These are phyloP conservation scores for Arvicanthis niloticus DNA, from an alignment of 2,113 vertebrate genomes.

Conservation along the genomic window DNA sequence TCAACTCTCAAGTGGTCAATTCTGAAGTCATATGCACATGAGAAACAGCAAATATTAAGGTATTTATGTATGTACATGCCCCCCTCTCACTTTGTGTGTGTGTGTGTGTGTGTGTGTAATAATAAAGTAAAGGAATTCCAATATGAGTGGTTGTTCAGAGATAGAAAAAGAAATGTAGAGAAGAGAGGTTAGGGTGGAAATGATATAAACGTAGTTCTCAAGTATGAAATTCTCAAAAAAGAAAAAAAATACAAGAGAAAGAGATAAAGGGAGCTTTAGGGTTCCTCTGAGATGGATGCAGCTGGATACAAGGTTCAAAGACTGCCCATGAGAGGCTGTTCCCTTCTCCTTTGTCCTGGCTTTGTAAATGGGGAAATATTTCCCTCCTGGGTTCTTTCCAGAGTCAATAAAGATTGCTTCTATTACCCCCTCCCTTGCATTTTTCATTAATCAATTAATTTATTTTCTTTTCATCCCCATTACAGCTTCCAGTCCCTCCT, in stretches of 20 bases:
- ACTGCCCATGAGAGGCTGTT: not conserved
- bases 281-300: not conserved
- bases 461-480: too few relatives aligned
- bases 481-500: too few relatives aligned
- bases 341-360: not conserved
- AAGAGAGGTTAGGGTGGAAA: too few relatives aligned
- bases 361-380: not conserved
- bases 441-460: not conserved
- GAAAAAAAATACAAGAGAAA: not conserved
- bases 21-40: not conserved
- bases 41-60: not conserved
- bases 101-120: not conserved
- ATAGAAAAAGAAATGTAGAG: not conserved
- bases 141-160: not conserved
- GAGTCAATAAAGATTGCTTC: slow-evolving; percentile 36
- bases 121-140: not conserved
- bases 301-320: not conserved
- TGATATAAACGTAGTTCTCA: not conserved
- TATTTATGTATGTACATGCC: not conserved
- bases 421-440: not conserved
- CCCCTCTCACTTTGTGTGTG: too few relatives aligned
- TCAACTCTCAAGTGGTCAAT: not conserved
- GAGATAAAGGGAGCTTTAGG: not conserved
- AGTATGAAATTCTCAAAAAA: not conserved
- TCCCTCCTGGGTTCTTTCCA: not conserved